A percentile compares a stretch with the other conserved stretches of the same genome.
These are phyloP conservation scores for Drosophila limbata DNA, from an alignment of 2,888 invertebrate species.

Conservation along the genomic window DNA sequence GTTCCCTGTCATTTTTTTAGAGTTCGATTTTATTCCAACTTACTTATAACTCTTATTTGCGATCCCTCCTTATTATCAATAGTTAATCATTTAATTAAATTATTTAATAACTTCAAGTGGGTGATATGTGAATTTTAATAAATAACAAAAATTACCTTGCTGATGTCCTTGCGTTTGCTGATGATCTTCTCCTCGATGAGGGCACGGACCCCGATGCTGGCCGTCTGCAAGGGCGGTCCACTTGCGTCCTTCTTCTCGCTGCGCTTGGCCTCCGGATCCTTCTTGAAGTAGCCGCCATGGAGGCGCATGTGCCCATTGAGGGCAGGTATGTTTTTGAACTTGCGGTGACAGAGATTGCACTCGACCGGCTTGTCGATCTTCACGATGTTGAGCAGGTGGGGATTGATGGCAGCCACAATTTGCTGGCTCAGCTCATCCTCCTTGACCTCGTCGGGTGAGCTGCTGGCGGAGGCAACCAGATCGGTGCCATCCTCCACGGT, in stretches of 20 bases:
- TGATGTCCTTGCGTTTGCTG: constrained; percentile 89
- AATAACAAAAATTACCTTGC: constrained; percentile 73
- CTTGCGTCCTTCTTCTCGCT: constrained; percentile 93
- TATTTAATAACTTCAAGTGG: too few relatives aligned
- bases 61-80: too few relatives aligned
- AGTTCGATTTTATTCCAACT: too few relatives aligned
- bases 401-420: constrained; percentile 80
- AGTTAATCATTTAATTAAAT: too few relatives aligned
- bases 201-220: constrained; percentile 95
- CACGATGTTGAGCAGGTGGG: constrained; percentile 84
- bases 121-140: neutral
- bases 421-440: constrained; percentile 77
- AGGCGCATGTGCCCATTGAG: constrained; percentile 99
- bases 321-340: constrained; percentile 98
- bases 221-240: constrained; percentile 95
- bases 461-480: constrained; percentile 69
- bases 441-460: constrained; percentile 65
- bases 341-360: constrained; percentile 97
- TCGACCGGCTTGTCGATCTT: constrained; percentile 94
- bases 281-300: constrained; percentile 98
- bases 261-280: constrained; percentile 95
- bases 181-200: constrained; percentile 97
- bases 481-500: constrained; percentile 80
- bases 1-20: too few relatives aligned
- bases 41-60: too few relatives aligned